Base-by-base conservation (phyloP, 2,113 vertebrate genomes). In the Thymallus thymallus region DNA sequence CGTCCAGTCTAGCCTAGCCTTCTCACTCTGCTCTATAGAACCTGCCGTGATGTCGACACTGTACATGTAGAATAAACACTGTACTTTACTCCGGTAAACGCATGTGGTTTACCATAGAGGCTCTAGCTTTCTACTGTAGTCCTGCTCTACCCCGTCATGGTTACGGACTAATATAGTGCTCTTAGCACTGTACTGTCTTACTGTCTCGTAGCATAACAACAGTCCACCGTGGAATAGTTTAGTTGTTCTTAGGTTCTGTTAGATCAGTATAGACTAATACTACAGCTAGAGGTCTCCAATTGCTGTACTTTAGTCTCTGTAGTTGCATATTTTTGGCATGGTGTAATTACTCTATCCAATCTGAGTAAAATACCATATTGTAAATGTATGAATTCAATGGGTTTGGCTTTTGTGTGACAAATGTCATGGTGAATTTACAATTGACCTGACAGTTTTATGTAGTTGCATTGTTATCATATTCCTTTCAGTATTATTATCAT, bases 211-310 rank as follows among this genome's bases (percentile, higher is more conserved):
- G 89, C 79, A 88, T 90, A 91, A 89, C 87, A 80, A 89, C 90
- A 89, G 92, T 90, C 89, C 92, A 87, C 91, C 88, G 90, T 92
- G 88, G 88, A 58, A 86, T 94, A 93, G 89, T 89, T 77, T 94
- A 93, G 93, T 75, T 72, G 85, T 91, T 91, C 77, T 90, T 79
- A 92, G 93, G 91, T 83, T 90, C 86, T 89, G 69, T 83, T 91
- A 93, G 92, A 92, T 75, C 80, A 83, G 89, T 67, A 70, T 92
- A 92, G 90, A 93, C 92, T 93, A 92, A 94, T 93, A 51, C 48
- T 51, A 91, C 92, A 41, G 35, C 35, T 41, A 92, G 90, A 85
- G 79, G 82, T 91, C 78, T 91, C 70, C 83, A 82, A 88, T 83
- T 88, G 74, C 81, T 90, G 76, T 85, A 85, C 80, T 87, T 74